A percentile compares a stretch with the other conserved stretches of the same genome.
Conservation (phyloP, 2,797 vertebrate genomes). For the Pogonophryne albipinna region DNA sequence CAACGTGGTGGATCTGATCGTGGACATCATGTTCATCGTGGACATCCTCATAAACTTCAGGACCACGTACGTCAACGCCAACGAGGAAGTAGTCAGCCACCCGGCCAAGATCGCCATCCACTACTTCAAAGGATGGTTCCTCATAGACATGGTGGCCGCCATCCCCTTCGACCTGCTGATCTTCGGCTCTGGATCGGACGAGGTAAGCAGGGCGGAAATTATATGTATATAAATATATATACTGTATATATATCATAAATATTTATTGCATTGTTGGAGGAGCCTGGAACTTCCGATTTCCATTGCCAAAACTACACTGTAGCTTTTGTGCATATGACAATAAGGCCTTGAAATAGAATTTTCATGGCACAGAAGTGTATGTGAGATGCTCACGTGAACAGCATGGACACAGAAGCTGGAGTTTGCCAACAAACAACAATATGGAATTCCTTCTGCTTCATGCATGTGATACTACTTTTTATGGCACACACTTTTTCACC, state of each 20-base stretch:
- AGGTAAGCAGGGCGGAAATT: conserved; percentile 85
- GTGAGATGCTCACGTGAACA: too few species aligned
- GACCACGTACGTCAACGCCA: conserved; percentile 97
- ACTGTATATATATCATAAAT: too few species aligned
- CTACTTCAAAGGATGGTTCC: conserved; percentile 99
- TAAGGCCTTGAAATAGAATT: too few species aligned
- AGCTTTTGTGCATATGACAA: too few species aligned
- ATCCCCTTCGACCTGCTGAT: conserved; percentile 99
- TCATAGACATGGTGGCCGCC: conserved; percentile 99
- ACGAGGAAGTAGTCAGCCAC: conserved; percentile 99
- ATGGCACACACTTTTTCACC: neutral
- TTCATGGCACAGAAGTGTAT: too few species aligned
- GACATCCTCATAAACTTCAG: conserved; percentile 99
- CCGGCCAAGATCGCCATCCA: conserved; percentile 98
- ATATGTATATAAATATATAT: too few species aligned
- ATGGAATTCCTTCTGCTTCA: too few species aligned
- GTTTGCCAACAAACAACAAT: too few species aligned
- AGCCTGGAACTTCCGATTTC: too few species aligned
- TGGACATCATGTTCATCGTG: conserved; percentile 99
- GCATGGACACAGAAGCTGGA: too few species aligned
- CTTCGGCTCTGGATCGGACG: conserved; percentile 98
- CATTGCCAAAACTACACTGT: too few species aligned
- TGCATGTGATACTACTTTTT: neutral
- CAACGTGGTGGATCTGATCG: conserved; percentile 98
- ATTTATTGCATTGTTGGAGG: too few species aligned